Evolutionary conservation across 1,140 invertebrate genomes (phyloP).

Genomic region (Adoxophyes honmai): DNA sequence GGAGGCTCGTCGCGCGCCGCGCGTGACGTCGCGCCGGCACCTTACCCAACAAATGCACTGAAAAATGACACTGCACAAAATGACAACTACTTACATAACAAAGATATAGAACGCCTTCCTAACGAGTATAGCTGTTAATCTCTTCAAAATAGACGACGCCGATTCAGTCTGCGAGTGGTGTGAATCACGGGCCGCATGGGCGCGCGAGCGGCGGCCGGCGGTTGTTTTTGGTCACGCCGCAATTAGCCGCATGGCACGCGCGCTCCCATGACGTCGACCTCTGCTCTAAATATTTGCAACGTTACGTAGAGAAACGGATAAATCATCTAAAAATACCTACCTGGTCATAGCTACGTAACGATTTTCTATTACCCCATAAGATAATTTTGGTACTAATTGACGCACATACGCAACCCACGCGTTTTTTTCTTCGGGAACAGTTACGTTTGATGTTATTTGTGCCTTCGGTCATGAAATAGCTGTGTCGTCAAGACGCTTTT

Average conservation of each 20-base stretch:
- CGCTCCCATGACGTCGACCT: slow-evolving; percentile 61
- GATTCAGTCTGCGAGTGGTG: slow-evolving; percentile 18
- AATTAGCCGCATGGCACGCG: slow-evolving; percentile 62
- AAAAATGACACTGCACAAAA: neutral
- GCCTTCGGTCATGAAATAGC: too few relatives aligned
- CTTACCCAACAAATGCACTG: slow-evolving; percentile 31
- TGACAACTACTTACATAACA: neutral
- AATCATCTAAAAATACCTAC: slow-evolving; percentile 65
- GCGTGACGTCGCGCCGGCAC: slow-evolving; percentile 30
- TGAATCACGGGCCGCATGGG: slow-evolving; percentile 66
- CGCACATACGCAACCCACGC: neutral
- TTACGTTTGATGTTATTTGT: neutral
- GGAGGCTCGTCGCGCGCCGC: slow-evolving; percentile 57
- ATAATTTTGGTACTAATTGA: slow-evolving; percentile 20
- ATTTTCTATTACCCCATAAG: slow-evolving; percentile 23
- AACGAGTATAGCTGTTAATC: too few relatives aligned
- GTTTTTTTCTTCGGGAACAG: neutral
- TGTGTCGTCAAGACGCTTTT: too few relatives aligned
- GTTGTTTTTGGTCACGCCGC: slow-evolving; percentile 67
- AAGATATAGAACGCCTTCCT: too few relatives aligned
- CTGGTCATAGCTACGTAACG: slow-evolving; percentile 54
- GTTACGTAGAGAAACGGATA: slow-evolving; percentile 54
- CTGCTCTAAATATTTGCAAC: slow-evolving; percentile 51
- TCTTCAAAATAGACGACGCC: too few relatives aligned
- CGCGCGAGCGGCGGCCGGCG: slow-evolving; percentile 35